Conservation (phyloP, 2,888 invertebrate genomes). For the Stegana nigrithorax region DNA sequence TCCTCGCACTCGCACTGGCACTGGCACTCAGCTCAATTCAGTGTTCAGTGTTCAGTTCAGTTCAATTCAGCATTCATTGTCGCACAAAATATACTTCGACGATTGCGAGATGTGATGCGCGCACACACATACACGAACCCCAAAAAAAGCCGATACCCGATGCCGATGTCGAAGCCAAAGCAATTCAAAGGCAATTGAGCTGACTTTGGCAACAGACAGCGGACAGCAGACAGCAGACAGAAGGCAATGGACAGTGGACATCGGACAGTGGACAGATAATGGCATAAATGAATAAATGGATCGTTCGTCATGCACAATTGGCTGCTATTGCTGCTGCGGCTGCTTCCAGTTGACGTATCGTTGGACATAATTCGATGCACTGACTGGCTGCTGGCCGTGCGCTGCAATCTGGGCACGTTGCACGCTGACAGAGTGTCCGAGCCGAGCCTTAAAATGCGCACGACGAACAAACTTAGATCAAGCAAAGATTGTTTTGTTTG, state of each 20-base stretch:
- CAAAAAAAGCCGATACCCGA: no score
- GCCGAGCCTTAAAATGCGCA: no score
- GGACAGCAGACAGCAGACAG: no score
- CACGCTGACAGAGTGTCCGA: no score
- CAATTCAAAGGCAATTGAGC: slow-evolving; percentile 22
- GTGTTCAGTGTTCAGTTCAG: no score
- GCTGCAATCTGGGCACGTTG: no score
- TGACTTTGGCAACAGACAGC: slow-evolving; percentile 38
- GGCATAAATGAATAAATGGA: slow-evolving; percentile 54
- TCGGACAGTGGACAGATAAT: no score
- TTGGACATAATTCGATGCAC: neutral
- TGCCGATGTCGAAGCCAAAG: no score
- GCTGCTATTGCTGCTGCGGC: slow-evolving; percentile 20
- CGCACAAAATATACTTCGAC: neutral
- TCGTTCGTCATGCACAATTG: slow-evolving; percentile 61
- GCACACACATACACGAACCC: no score
- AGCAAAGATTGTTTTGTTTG: slow-evolving; percentile 54
- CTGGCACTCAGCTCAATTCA: neutral
- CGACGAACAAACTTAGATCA: slow-evolving; percentile 42
- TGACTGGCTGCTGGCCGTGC: no score
- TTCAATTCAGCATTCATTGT: no score
- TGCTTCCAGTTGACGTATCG: slow-evolving; percentile 9
- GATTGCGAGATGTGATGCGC: slow-evolving; percentile 31
- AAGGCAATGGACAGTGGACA: no score
- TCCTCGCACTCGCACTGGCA: neutral